Conservation (phyloP, 2,888 invertebrate genomes). For the Anoplius nigerrimus region DNA sequence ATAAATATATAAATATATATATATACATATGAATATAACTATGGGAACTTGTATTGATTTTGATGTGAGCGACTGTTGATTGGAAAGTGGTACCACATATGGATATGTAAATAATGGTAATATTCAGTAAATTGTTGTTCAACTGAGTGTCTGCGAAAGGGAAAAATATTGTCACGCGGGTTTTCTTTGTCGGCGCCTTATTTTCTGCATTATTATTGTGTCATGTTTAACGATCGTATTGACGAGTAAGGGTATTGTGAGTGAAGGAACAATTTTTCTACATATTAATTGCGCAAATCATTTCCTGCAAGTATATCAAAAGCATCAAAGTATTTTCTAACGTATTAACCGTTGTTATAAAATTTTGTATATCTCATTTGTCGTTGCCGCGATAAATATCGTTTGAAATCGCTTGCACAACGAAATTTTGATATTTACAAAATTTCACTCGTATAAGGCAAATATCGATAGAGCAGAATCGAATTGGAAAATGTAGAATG, state of each 20-base stretch:
- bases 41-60: conserved; percentile 52
- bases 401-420: no score
- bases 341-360: no score
- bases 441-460: no score
- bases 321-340: neutral
- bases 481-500: neutral
- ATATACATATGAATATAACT: conserved; percentile 39
- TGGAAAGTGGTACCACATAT: conserved; percentile 36
- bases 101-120: conserved; percentile 55
- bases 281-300: no score
- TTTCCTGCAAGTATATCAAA: neutral
- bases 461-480: neutral
- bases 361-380: no score
- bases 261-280: no score
- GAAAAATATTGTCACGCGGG: neutral
- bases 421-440: no score
- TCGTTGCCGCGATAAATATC: no score
- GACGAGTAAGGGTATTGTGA: no score
- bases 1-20: conserved; percentile 52
- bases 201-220: neutral
- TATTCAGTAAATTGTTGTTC: conserved; percentile 52
- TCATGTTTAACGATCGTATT: no score
- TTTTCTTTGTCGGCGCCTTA: neutral
- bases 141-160: conserved; percentile 52
- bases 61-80: conserved; percentile 46